phyloP scores from a whole-genome alignment of 1,140 invertebrate genomes.

The Drosophila funebris region DNA sequence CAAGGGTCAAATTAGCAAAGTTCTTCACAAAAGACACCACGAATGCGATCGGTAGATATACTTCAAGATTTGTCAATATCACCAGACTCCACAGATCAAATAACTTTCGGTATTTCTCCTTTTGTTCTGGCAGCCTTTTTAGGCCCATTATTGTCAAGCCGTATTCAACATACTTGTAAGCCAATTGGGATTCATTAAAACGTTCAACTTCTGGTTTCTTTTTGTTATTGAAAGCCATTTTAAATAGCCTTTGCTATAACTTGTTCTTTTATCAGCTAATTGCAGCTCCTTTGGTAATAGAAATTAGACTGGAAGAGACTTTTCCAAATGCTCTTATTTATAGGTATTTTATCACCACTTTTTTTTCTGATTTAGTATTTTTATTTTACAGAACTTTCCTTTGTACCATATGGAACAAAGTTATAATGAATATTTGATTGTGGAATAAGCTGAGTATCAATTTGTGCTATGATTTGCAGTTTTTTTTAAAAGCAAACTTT shows the following conservation, averaged over 20 bases:
- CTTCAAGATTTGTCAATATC: not conserved
- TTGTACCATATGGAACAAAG: not conserved
- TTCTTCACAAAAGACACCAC: conserved; percentile 8
- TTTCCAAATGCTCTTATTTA: not conserved
- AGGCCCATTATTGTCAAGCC: conserved; percentile 32
- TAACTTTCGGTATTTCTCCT: not conserved
- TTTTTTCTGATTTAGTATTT: not conserved
- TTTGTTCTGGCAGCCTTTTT: not conserved
- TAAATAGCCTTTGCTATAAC: no score
- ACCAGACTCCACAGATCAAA: not conserved
- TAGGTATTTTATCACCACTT: not conserved
- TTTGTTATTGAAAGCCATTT: not conserved
- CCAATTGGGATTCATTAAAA: conserved; percentile 1
- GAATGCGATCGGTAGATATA: conserved; percentile 26
- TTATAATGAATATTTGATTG: not conserved
- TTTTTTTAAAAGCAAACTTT: not conserved
- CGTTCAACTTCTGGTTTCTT: not conserved
- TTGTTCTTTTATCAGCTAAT: not conserved
- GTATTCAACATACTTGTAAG: conserved; percentile 32
- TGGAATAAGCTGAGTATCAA: not conserved
- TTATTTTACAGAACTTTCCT: not conserved
- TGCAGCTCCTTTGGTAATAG: not conserved
- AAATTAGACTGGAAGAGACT: not conserved
- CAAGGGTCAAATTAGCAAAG: not conserved
- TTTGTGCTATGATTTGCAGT: not conserved